Evolutionary conservation across 2,797 vertebrate species (phyloP), one percentile per base, ranked within the genome.

Genomic region (Glyptemys insculpta): DNA sequence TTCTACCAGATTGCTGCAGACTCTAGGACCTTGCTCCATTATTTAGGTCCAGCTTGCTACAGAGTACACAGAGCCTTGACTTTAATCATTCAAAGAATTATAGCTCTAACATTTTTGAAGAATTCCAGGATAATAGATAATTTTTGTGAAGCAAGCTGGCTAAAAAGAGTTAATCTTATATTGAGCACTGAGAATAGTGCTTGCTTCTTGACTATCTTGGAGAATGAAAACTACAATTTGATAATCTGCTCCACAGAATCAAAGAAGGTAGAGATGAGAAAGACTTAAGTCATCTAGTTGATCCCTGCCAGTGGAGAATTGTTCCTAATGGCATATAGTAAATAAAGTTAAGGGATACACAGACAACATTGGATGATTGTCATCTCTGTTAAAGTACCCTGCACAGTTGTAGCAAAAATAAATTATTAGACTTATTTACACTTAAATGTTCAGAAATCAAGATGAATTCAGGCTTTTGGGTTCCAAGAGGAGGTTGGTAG

Each of bases 121-220:
- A 82, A 94, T 95, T 92, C 78, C 19, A 25, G 53, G 56, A 62
- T 85, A n/a, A 88, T 89, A 50, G 82, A 57, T 87, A 85, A 16
- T 54, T 90, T 49, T 19, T 5, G 85, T 59, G 83, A 88, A 44
- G 23, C 12, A 91, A 31, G 87, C 74, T 57, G 89, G 19, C 82
- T 85, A 74, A 94, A 90, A 83, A 85, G 86, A 81, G 85, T 59
- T 93, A 89, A 88, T 74, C 86, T 79, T 83, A 92, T 97, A 87
- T 92, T 93, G n/a, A 93, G 92, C 81, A 84, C 89, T 27, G 23
- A 27, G 74, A 76, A 76, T 95, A 8, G 83, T 81, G 86, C 82
- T 91, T 93, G 86, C 84, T 92, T 87, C 83, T 72, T 90, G 94
- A 65, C 88, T 34, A 34, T 91, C 76, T 1, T 54, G 80, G 93